Evolutionary conservation across 2,113 vertebrate species (phyloP).

Genomic region (Dicentrarchus labrax): DNA sequence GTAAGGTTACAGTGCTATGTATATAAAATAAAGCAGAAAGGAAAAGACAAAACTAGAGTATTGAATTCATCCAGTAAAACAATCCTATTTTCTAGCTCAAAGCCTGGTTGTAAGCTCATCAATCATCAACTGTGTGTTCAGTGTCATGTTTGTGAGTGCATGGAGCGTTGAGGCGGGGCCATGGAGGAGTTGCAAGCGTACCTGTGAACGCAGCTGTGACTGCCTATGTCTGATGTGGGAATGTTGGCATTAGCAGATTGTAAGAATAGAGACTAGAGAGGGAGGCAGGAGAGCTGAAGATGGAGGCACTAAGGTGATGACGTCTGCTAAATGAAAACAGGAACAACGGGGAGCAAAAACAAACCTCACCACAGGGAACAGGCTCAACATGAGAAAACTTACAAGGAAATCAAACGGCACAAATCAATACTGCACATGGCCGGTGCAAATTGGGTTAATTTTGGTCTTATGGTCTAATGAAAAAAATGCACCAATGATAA

Average conservation of each 20-base stretch:
- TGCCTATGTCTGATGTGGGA: constrained; percentile 45
- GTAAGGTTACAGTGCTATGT: not conserved
- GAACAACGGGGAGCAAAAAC: constrained; percentile 52
- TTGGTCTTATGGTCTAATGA: constrained; percentile 13
- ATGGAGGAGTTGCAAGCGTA: constrained; percentile 6
- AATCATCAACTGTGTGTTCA: constrained; percentile 66
- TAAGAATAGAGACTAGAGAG: constrained; percentile 12
- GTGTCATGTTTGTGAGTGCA: constrained; percentile 60
- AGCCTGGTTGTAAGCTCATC: constrained; percentile 70
- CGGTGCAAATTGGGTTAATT: constrained; percentile 23
- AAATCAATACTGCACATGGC: constrained; percentile 35
- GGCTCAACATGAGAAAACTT: constrained; percentile 27
- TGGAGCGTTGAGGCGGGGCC: constrained; percentile 30
- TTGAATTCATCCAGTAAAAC: constrained; percentile 64
- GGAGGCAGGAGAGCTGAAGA: constrained; percentile 16
- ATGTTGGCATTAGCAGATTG: constrained; percentile 31
- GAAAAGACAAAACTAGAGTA: not conserved
- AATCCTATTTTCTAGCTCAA: constrained; percentile 67
- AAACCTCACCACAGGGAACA: constrained; percentile 33
- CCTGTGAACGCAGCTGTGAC: constrained; percentile 54
- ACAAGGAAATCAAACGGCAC: constrained; percentile 42
- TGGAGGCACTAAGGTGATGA: constrained; percentile 51
- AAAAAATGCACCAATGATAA: not conserved
- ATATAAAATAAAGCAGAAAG: constrained; percentile 10
- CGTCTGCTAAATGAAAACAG: constrained; percentile 54